phyloP scores from a whole-genome alignment of 2,797 vertebrate species.

The Lemur catta region DNA sequence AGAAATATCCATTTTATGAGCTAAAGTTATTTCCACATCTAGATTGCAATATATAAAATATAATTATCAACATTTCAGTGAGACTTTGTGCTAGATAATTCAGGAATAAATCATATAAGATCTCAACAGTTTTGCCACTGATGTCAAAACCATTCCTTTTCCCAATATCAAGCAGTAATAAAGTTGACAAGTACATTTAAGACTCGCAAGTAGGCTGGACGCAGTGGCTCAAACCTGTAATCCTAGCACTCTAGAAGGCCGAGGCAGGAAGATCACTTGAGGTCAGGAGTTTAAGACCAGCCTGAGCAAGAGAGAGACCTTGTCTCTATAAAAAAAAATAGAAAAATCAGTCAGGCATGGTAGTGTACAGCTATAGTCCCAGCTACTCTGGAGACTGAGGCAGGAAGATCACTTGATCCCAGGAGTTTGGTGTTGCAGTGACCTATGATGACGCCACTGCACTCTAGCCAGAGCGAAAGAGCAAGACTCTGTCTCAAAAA shows the following conservation, averaged over 20 bases:
- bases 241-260: neutral
- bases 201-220: neutral
- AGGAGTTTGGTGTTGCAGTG: no score
- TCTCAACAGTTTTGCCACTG: neutral
- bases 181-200: neutral
- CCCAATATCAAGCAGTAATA: neutral
- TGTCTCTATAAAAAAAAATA: neutral
- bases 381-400: neutral
- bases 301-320: neutral
- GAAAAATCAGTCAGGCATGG: neutral
- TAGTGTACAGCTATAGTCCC: neutral
- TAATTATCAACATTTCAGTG: neutral
- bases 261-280: neutral
- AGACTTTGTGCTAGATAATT: conserved; percentile 1
- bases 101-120: conserved; percentile 37
- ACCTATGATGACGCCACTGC: no score
- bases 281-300: neutral
- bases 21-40: neutral
- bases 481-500: neutral
- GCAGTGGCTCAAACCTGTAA: neutral
- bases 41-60: neutral
- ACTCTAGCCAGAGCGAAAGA: neutral
- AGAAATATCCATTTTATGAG: conserved; percentile 24
- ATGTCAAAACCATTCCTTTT: conserved; percentile 13
- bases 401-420: neutral